Percentiles rank a stretch among this genome's conserved stretches.
Evolutionary conservation across 2,113 vertebrate species (phyloP).

Genomic region (Oryzias woworae): DNA sequence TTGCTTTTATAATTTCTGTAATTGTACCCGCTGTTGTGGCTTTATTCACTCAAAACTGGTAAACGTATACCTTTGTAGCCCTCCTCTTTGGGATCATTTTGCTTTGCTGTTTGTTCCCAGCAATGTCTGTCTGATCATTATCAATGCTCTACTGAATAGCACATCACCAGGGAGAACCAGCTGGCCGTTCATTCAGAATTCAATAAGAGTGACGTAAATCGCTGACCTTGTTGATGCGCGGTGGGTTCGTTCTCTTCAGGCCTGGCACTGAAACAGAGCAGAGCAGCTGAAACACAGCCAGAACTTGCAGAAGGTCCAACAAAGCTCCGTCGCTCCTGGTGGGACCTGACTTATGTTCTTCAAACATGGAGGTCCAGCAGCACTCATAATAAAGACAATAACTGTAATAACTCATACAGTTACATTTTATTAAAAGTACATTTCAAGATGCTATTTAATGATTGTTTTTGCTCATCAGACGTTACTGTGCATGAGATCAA

Average conservation of each 20-base stretch:
- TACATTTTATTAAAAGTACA: no score
- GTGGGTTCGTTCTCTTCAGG: conserved; percentile 34
- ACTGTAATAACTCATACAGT: no score
- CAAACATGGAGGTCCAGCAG: neutral
- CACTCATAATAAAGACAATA: no score
- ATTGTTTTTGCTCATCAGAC: no score
- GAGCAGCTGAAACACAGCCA: conserved; percentile 35
- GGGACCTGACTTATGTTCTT: neutral
- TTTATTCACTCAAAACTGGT: conserved; percentile 3
- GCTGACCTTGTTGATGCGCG: conserved; percentile 36
- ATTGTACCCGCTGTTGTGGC: neutral
- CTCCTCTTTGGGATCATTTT: conserved; percentile 1
- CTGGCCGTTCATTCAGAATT: conserved; percentile 56
- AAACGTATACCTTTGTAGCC: conserved; percentile 38
- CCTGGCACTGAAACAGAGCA: conserved; percentile 31
- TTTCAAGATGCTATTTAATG: no score
- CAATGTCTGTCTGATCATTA: conserved; percentile 44
- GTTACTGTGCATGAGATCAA: no score
- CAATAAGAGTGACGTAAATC: conserved; percentile 68
- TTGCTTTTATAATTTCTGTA: neutral
- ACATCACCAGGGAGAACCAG: conserved; percentile 46
- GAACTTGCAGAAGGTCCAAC: conserved; percentile 17
- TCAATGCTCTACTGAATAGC: conserved; percentile 51
- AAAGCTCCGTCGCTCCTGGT: neutral
- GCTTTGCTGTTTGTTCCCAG: conserved; percentile 15